These are phyloP conservation scores for Siniperca scherzeri DNA, from an alignment of 2,797 vertebrate genomes.

Conservation along the genomic window DNA sequence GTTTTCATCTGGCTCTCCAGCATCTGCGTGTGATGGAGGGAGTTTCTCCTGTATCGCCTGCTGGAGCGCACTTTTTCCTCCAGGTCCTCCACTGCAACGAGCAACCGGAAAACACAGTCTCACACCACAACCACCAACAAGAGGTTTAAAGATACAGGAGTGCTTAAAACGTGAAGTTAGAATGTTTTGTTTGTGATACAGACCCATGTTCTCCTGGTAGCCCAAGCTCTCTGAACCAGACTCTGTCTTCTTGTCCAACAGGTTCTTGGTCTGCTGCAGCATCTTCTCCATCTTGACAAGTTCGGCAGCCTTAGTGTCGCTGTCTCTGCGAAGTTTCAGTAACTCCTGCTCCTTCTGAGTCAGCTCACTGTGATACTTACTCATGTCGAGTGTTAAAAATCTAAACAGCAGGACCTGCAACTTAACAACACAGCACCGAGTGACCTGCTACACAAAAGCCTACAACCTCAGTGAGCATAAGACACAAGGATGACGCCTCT, in stretches of 20 bases:
- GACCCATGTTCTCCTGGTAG: slow-evolving; percentile 83
- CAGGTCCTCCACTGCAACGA: slow-evolving; percentile 87
- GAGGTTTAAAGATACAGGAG: background rate
- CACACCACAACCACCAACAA: background rate
- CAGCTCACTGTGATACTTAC: slow-evolving; percentile 84
- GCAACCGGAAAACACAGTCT: background rate
- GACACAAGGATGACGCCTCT: slow-evolving; percentile 17
- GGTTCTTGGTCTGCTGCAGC: slow-evolving; percentile 89
- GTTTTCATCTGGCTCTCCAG: slow-evolving; percentile 92
- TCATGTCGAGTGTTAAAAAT: slow-evolving; percentile 84
- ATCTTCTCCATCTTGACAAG: slow-evolving; percentile 90
- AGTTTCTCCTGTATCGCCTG: slow-evolving; percentile 87
- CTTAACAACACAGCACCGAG: background rate
- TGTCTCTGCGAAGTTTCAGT: slow-evolving; percentile 86
- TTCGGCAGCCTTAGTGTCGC: slow-evolving; percentile 88
- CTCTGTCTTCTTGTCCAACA: slow-evolving; percentile 89
- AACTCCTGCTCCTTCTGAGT: slow-evolving; percentile 85
- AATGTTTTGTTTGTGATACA: slow-evolving; percentile 53
- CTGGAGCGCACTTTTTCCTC: slow-evolving; percentile 91
- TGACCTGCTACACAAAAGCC: background rate
- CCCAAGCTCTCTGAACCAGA: slow-evolving; percentile 72
- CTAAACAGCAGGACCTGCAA: slow-evolving; percentile 49
- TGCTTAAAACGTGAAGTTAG: background rate
- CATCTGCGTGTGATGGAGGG: slow-evolving; percentile 89
- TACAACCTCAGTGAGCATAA: slow-evolving; percentile 9